Base-by-base conservation (phyloP, 2,113 vertebrate species). In the Triplophysa tibetana region DNA sequence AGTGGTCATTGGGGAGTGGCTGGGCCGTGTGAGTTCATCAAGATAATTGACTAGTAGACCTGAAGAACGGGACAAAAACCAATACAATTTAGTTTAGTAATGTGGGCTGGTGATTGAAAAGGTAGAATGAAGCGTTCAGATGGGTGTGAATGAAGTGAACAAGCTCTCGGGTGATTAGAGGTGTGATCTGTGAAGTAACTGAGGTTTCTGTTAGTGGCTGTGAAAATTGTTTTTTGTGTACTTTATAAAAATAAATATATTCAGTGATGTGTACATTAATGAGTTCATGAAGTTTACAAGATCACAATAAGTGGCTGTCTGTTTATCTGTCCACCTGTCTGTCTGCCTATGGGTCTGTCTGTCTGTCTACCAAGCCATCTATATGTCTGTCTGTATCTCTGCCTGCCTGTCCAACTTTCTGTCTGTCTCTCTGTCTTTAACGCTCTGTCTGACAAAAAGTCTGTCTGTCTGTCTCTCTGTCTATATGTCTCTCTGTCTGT, bases 21-120 rank as follows among this genome's bases (percentile, higher is more conserved):
- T 61, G 43, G 50, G 23, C 19, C n/a, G 21, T 60, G 61, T 17
- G 19, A 64, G 23, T 76, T 64, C 43, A 21, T 76, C 61, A 23
- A 52, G 43, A 65, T 64, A 76, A 76, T 76, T 76, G 61, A 17
- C 43, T 43, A 64, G 43, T 33, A 24, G 24, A 52, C 61, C 60
- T 38, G 74, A 76, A 63, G 10, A 3, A 52, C 12, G 41, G 11
- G 14, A 29, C 74, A 33, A 65, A 38, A 76, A 64, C 43, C 23
- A 50, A 23, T 52, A 50, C 16, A 24, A 26, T 75, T 62, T 64
- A 76, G 24, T 17, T 52, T 33, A 26, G 56, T 8, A 43, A n/a
- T 54, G 33, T 60, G 56, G 56, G 14, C 29, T 61, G 29, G 19
- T 70, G 54, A 70, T 72, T 73, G 17, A 41, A 73, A 21, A 60